A percentile compares a stretch with the other conserved stretches of the same genome.
These are phyloP conservation scores for Pogonognathellus flavescens DNA, from an alignment of 1,140 invertebrate genomes.

Conservation along the genomic window DNA sequence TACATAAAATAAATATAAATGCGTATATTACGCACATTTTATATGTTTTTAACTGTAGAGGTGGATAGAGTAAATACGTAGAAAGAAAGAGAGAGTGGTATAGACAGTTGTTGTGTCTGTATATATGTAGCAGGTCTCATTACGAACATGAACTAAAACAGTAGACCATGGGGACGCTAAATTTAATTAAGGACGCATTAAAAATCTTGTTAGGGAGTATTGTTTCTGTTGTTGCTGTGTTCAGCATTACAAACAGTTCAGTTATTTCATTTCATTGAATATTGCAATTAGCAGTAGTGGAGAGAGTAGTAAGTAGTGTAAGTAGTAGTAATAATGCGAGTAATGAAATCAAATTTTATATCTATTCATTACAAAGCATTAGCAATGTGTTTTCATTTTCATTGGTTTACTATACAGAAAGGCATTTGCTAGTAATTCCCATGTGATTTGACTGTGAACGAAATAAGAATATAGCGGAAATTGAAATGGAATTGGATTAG, in stretches of 20 bases:
- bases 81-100: not conserved
- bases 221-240: not conserved
- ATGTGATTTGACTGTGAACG: too few species aligned
- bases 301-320: not conserved
- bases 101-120: slow-evolving; percentile 14
- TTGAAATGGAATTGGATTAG: not conserved
- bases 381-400: too few species aligned
- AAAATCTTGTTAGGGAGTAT: slow-evolving; percentile 3
- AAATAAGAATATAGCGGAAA: not conserved
- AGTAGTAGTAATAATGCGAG: too few species aligned
- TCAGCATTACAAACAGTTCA: not conserved
- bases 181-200: not conserved
- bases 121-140: slow-evolving; percentile 32
- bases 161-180: not conserved
- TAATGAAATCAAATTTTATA: too few species aligned
- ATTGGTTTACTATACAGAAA: too few species aligned
- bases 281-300: too few species aligned
- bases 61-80: not conserved
- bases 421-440: too few species aligned
- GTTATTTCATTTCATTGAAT: not conserved
- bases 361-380: too few species aligned
- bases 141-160: slow-evolving; percentile 16
- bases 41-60: not conserved
- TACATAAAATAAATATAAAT: too few species aligned
- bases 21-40: not conserved